These are phyloP conservation scores for Coptodon bakossiorum DNA, from an alignment of 2,113 vertebrate species.

Conservation along the genomic window DNA sequence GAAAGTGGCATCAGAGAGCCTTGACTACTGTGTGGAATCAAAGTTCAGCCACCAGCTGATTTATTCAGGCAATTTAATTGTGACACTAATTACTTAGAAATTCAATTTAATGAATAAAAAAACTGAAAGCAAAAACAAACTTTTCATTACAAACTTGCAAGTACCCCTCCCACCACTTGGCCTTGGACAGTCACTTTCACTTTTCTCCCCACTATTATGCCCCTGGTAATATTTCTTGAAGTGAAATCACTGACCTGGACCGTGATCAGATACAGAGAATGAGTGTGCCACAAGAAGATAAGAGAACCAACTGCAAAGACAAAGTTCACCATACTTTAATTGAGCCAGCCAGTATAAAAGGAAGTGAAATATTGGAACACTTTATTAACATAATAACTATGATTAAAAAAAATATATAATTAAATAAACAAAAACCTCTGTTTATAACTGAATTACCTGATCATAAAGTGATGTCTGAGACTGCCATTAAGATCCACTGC, in stretches of 20 bases:
- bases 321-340: neutral
- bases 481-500: neutral
- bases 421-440: neutral
- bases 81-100: neutral
- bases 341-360: neutral
- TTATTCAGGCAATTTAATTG: neutral
- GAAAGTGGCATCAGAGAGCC: neutral
- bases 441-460: conserved; percentile 33
- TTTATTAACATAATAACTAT: conserved; percentile 9
- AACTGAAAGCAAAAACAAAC: neutral
- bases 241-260: neutral
- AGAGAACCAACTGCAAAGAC: neutral
- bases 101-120: neutral
- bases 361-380: neutral
- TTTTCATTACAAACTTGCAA: neutral
- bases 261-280: neutral
- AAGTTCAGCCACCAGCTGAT: neutral
- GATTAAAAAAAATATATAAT: neutral
- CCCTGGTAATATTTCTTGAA: neutral
- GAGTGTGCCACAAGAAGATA: neutral
- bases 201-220: neutral
- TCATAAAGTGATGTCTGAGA: conserved; percentile 37
- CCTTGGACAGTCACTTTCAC: neutral
- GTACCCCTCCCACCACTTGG: neutral
- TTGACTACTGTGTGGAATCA: neutral